Evolutionary conservation across 2,797 vertebrate genomes (phyloP).

Genomic region (Sciaenops ocellatus): DNA sequence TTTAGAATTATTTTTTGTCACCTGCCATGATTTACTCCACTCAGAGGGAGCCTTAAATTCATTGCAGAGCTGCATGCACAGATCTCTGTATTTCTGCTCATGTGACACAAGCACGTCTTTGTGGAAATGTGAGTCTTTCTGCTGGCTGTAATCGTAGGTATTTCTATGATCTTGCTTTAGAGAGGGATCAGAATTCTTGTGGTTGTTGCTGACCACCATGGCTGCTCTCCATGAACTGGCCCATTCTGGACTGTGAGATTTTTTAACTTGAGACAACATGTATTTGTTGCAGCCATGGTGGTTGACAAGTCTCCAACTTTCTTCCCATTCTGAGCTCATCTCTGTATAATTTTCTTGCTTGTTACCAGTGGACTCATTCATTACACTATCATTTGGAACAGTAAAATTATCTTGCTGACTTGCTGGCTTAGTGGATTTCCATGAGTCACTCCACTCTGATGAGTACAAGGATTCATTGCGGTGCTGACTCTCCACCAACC

Average conservation of each 20-base stretch:
- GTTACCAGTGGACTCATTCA: neutral
- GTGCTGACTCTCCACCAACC: constrained; percentile 56
- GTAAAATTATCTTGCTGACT: constrained; percentile 7
- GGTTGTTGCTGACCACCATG: constrained; percentile 17
- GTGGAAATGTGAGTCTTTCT: constrained; percentile 20
- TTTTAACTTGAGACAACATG: constrained; percentile 8
- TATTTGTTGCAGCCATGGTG: constrained; percentile 52
- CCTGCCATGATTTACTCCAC: constrained; percentile 75
- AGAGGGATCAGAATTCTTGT: constrained; percentile 29
- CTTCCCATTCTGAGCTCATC: constrained; percentile 44
- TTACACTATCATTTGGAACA: constrained; percentile 1
- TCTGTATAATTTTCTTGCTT: constrained; percentile 14
- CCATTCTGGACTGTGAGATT: constrained; percentile 51
- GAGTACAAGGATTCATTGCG: constrained; percentile 45
- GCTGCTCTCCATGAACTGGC: constrained; percentile 66
- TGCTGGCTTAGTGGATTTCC: constrained; percentile 69
- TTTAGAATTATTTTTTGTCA: constrained; percentile 69
- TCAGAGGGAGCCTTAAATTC: constrained; percentile 49
- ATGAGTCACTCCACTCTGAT: constrained; percentile 76
- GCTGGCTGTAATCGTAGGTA: neutral
- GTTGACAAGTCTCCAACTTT: constrained; percentile 72
- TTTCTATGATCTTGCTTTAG: neutral
- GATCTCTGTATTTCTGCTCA: constrained; percentile 34
- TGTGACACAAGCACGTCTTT: constrained; percentile 25
- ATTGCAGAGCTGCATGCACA: constrained; percentile 25